phyloP scores from a whole-genome alignment of 2,113 vertebrate genomes.

The Bolborhynchus lineola region DNA sequence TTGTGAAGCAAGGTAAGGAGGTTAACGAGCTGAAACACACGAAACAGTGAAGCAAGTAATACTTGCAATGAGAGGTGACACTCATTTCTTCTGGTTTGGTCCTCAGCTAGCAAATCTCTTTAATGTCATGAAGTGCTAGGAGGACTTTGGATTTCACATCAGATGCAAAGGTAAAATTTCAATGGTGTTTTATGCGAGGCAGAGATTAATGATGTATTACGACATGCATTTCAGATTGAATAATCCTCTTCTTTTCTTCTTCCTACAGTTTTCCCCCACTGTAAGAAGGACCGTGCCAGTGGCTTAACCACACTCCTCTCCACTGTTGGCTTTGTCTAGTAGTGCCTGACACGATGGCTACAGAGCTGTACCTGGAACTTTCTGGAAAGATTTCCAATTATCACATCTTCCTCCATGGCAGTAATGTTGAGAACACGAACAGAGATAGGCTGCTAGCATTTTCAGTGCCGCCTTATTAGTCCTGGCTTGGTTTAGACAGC shows the following conservation, averaged over 20 bases:
- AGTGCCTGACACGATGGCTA: background rate
- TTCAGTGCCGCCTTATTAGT: background rate
- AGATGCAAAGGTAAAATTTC: background rate
- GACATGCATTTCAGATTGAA: background rate
- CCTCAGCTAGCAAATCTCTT: background rate
- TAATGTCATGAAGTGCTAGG: background rate
- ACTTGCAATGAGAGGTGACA: background rate
- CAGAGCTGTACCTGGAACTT: background rate
- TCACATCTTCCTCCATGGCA: background rate
- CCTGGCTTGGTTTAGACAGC: background rate
- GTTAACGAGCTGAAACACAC: background rate
- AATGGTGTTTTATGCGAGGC: background rate
- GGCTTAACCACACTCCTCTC: background rate
- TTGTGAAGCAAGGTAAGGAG: background rate
- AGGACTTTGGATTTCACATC: background rate
- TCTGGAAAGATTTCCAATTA: background rate
- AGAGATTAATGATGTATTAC: background rate
- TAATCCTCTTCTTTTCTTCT: background rate
- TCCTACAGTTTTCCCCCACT: background rate
- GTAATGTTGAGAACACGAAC: background rate
- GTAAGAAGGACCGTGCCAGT: background rate
- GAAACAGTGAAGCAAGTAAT: background rate
- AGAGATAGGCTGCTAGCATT: background rate
- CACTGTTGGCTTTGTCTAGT: background rate
- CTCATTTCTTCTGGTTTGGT: background rate